Percentiles rank a stretch among this genome's conserved stretches.
phyloP scores from a whole-genome alignment of 2,888 invertebrate genomes.

The Dicycla oo region DNA sequence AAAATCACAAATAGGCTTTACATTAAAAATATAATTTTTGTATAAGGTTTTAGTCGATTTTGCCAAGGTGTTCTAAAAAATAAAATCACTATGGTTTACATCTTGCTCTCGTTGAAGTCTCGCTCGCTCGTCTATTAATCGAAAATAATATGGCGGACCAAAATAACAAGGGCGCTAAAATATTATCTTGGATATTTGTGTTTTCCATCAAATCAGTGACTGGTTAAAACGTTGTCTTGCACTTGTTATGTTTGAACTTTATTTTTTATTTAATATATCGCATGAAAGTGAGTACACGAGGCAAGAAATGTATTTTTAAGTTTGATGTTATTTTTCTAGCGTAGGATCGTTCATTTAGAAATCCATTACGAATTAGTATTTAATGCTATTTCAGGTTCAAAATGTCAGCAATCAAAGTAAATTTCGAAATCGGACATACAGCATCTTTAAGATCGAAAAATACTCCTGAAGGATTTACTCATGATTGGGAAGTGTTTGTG shows the following conservation, averaged over 20 bases:
- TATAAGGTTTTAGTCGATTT: conserved; percentile 18
- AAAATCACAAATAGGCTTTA: too few species aligned
- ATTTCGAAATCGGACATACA: conserved; percentile 98
- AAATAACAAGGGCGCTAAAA: conserved; percentile 91
- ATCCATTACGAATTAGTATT: conserved; percentile 55
- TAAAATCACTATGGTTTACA: conserved; percentile 20
- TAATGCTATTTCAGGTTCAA: conserved; percentile 69
- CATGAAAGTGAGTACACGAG: conserved; percentile 68
- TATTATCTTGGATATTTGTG: conserved; percentile 80
- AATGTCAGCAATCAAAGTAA: conserved; percentile 91
- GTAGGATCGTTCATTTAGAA: conserved; percentile 60
- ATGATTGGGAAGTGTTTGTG: conserved; percentile 99
- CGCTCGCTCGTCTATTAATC: conserved; percentile 7
- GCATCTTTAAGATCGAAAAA: conserved; percentile 95
- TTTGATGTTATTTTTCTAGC: conserved; percentile 65
- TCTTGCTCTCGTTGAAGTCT: conserved; percentile 18
- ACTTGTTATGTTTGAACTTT: conserved; percentile 67
- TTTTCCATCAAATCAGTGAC: conserved; percentile 72
- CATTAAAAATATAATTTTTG: background rate
- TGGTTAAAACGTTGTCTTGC: conserved; percentile 65
- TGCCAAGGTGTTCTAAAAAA: background rate
- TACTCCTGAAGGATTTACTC: conserved; percentile 97
- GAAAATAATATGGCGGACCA: conserved; percentile 88
- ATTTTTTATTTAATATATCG: conserved; percentile 54
- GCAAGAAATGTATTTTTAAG: conserved; percentile 40